Conservation (phyloP, 2,113 vertebrate genomes). For the Picathartes gymnocephalus region DNA sequence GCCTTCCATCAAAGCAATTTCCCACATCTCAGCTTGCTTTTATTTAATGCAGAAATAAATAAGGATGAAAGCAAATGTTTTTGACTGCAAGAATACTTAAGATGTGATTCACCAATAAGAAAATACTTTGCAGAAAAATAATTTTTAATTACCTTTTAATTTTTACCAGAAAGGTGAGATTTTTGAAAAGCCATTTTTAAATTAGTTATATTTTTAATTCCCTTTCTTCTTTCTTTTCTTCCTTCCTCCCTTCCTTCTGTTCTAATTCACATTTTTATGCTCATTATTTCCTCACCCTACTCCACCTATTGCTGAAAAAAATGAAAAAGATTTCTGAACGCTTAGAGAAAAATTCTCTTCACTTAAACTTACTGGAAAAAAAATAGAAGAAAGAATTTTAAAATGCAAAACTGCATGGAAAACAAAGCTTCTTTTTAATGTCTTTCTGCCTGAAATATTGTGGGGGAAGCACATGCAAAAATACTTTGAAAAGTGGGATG, state of each 20-base stretch:
- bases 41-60: background rate
- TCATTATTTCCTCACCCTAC: background rate
- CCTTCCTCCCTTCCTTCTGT: background rate
- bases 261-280: background rate
- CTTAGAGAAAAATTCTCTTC: background rate
- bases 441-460: background rate
- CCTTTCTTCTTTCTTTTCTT: background rate
- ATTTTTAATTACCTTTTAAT: background rate
- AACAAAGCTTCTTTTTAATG: background rate
- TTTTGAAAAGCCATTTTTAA: background rate
- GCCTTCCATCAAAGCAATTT: background rate
- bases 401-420: background rate
- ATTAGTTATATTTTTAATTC: background rate
- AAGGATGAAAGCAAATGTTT: background rate
- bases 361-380: background rate
- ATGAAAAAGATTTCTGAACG: background rate
- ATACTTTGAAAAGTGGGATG: background rate
- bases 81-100: background rate
- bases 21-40: background rate
- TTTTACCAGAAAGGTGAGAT: background rate
- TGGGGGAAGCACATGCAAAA: accelerated
- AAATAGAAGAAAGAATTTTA: background rate
- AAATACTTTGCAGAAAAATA: background rate
- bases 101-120: background rate
- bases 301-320: background rate